Conservation (phyloP, 2,888 invertebrate genomes). For the Rutpela maculata region DNA sequence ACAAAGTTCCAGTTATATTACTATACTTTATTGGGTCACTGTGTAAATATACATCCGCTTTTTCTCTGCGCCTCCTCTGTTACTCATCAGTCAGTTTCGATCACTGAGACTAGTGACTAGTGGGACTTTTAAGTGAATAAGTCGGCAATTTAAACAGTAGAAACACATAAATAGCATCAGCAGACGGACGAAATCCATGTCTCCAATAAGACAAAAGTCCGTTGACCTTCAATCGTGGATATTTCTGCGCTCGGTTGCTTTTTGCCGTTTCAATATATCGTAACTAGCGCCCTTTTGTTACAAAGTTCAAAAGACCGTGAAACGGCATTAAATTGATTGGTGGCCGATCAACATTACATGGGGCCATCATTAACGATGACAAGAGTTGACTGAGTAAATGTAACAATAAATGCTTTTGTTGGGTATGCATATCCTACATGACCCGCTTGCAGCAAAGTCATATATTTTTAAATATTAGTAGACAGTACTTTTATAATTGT, state of each 20-base stretch:
- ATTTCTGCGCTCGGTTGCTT: constrained; percentile 3
- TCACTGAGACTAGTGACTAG: background rate
- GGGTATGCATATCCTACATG: background rate
- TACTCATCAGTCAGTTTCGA: constrained; percentile 17
- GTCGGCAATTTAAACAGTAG: background rate
- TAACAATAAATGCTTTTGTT: constrained; percentile 21
- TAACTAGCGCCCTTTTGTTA: constrained; percentile 24
- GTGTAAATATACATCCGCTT: constrained; percentile 13
- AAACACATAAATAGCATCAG: constrained; percentile 22
- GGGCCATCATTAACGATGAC: constrained; percentile 10
- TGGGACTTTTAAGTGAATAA: constrained; percentile 26
- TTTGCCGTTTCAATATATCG: constrained; percentile 4
- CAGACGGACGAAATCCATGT: constrained; percentile 20
- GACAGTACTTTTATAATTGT: background rate
- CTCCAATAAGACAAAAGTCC: constrained; percentile 24
- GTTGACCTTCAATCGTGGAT: constrained; percentile 22
- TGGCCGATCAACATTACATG: constrained; percentile 1
- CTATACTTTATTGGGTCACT: too few relatives aligned
- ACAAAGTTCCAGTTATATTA: too few relatives aligned
- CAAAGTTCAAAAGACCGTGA: constrained; percentile 26
- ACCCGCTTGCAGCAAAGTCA: background rate
- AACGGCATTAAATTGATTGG: constrained; percentile 14
- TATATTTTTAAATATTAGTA: background rate
- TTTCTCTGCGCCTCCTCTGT: background rate
- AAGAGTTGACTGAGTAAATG: background rate